Percentiles rank a stretch among this genome's conserved stretches.
Conservation (phyloP, 2,113 vertebrate species). For the Trachemys scripta region DNA sequence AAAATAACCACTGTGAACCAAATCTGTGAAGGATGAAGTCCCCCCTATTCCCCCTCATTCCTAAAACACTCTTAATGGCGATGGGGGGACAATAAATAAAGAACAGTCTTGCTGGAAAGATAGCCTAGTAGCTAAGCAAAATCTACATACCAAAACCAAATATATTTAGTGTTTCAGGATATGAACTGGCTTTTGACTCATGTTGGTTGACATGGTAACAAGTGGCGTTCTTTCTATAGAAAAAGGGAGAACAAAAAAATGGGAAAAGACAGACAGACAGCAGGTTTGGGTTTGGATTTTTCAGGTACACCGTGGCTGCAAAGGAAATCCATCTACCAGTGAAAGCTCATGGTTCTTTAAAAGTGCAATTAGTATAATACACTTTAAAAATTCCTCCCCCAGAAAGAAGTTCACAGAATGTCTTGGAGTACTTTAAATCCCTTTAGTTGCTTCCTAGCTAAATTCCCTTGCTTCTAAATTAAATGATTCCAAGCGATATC, state of each 20-base stretch:
- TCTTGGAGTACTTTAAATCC: slow-evolving; percentile 17
- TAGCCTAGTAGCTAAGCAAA: slow-evolving; percentile 8
- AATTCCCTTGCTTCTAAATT: not conserved
- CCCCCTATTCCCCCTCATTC: not conserved
- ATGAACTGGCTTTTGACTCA: slow-evolving; percentile 13
- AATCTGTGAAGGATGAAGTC: not conserved
- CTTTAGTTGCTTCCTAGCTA: not conserved
- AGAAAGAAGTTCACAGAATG: slow-evolving; percentile 25
- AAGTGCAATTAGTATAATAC: not conserved
- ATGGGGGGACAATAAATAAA: not conserved
- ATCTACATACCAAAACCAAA: slow-evolving; percentile 7
- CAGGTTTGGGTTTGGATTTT: not conserved
- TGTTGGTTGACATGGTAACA: slow-evolving; percentile 36
- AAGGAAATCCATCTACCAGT: slow-evolving; percentile 26
- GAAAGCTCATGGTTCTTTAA: not conserved
- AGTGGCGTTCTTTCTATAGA: not conserved
- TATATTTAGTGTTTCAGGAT: slow-evolving; percentile 38
- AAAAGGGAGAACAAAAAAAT: slow-evolving; percentile 18
- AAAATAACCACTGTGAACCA: not conserved
- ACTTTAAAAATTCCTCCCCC: slow-evolving; percentile 37
- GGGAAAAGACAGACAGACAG: not conserved
- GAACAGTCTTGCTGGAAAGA: not conserved
- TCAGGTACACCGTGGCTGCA: slow-evolving; percentile 1
- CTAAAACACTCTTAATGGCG: not conserved
- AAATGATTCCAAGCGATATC: not conserved